Base-by-base conservation (phyloP, 2,888 invertebrate genomes). In the Amphipoea lucens region DNA sequence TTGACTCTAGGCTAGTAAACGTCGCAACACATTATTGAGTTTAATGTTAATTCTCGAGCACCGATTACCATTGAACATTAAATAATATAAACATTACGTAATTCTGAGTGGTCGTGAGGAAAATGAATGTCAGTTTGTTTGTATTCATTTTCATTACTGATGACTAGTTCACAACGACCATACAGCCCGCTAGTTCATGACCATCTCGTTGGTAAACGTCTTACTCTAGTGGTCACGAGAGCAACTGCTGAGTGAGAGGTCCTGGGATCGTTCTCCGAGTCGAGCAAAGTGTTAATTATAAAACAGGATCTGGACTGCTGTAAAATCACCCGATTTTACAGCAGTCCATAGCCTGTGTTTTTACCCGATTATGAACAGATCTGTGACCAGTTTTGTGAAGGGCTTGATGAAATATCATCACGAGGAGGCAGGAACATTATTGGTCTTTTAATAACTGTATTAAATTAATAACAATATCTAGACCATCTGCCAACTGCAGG, bases 31-130 rank as follows among this genome's bases (percentile, higher is more conserved):
- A 70, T 82, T 77, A 84, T 71, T 67, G 69, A 83, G 72, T 76
- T 48, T 77, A 65, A 76, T 80, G 60, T 73, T 79, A 85, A 74
- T 72, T 69, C 66, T 63, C 14, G 62, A 29, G 36, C 75, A 75
- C 66, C 66, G 85, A 73, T 75, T 40, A 72, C 51, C 54, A 77
- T 40, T 65, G 54, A 57, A 11, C 67, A 20, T 65, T 71, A 71
- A 74, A 85, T 79, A 66, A 67, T 67, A 73, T 51, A 70, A 66
- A 51, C 57, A 66, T 83, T 76, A 76, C 85, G 85, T 85, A 76
- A 83, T 69, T 9, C 66, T 42, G 29, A 65, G 60, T 63, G 20
- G 11, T 75, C 14, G 12, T 48, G 60, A 70, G 51, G 12, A 73
- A 68, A 29, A 66, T 54, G 17, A 68, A 72, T 71, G 48, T 68